Evolutionary conservation across 2,113 vertebrate species (phyloP).

Genomic region (Ochotona curzoniae): DNA sequence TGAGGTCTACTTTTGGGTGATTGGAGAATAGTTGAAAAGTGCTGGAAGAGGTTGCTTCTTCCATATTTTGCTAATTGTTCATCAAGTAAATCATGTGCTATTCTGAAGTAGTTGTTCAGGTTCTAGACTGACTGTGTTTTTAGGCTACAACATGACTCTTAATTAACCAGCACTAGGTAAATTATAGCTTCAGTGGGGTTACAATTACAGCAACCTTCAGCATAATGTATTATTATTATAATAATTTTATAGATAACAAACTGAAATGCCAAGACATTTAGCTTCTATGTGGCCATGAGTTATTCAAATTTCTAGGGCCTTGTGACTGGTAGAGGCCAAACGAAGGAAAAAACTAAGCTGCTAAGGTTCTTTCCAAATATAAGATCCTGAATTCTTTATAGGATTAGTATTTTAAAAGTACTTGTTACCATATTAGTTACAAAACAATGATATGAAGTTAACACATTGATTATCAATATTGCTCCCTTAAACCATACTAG

Average conservation of each 20-base stretch:
- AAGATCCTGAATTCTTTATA: background rate
- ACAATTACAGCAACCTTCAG: background rate
- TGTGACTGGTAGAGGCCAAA: background rate
- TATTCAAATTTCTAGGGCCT: background rate
- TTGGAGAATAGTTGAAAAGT: background rate
- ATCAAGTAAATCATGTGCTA: background rate
- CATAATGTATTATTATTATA: background rate
- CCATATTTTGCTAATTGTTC: background rate
- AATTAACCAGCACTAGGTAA: background rate
- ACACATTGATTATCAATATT: background rate
- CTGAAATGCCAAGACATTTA: too few species aligned
- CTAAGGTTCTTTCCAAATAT: background rate
- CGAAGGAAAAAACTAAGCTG: background rate
- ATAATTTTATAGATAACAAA: background rate
- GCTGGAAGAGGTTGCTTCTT: background rate
- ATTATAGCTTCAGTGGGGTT: background rate
- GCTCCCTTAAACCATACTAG: background rate
- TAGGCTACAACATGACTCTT: background rate
- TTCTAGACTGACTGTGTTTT: background rate
- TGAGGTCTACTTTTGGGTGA: background rate
- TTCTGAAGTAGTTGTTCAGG: background rate
- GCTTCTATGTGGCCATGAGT: background rate
- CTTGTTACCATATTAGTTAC: background rate
- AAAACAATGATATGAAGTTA: background rate
- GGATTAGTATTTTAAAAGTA: conserved; percentile 1